Conservation (phyloP, 2,113 vertebrate species). For the Garra rufa region DNA sequence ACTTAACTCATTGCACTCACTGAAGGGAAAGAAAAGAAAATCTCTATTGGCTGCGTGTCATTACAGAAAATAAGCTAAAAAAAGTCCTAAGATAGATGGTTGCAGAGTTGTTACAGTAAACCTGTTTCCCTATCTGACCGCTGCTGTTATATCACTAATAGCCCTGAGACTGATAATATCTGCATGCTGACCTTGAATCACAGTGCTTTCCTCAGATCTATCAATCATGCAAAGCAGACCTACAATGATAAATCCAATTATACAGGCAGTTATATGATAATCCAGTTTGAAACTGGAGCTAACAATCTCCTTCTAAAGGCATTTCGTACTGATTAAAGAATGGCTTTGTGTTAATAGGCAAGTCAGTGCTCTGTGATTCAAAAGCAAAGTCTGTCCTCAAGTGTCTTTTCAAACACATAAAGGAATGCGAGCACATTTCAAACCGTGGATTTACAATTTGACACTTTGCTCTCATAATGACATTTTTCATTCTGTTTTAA, state of each 20-base stretch:
- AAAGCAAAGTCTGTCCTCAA: constrained; percentile 27
- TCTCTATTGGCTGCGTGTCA: not conserved
- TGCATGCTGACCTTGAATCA: constrained; percentile 14
- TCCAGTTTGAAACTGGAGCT: constrained; percentile 45
- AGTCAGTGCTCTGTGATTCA: constrained; percentile 28
- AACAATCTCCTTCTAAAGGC: constrained; percentile 21
- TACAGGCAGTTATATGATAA: constrained; percentile 37
- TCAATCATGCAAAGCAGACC: constrained; percentile 18
- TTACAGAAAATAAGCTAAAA: not conserved
- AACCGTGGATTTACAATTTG: constrained; percentile 18
- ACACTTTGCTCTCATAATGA: constrained; percentile 3
- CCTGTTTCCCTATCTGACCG: not conserved
- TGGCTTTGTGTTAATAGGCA: constrained; percentile 33
- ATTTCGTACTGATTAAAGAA: constrained; percentile 35
- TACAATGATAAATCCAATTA: constrained; percentile 35
- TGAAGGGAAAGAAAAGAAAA: not conserved
- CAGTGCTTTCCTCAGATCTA: not conserved
- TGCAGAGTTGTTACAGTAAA: not conserved
- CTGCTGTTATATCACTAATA: not conserved
- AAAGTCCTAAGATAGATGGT: not conserved
- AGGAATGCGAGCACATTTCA: constrained; percentile 10
- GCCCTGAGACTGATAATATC: not conserved
- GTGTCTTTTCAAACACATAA: constrained; percentile 34
- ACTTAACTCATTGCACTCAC: not conserved
- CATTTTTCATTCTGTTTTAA: constrained; percentile 19